These are phyloP conservation scores for Notarius quadriscutis DNA, from an alignment of 2,113 vertebrate species.

Conservation along the genomic window DNA sequence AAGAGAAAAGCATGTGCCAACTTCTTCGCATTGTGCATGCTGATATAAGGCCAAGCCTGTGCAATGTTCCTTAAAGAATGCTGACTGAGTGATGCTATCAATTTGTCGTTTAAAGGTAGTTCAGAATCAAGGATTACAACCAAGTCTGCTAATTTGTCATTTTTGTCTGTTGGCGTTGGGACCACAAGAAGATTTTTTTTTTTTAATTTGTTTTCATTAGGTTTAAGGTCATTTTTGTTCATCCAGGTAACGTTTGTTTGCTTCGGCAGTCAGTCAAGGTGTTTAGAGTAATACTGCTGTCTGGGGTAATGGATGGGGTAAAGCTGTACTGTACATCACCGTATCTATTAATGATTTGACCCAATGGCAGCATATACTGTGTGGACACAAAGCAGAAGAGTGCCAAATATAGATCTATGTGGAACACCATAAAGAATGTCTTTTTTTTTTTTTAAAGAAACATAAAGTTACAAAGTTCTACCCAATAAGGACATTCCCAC, in stretches of 20 bases:
- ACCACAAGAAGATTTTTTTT: not conserved
- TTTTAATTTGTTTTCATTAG: not conserved
- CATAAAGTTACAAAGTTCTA: not conserved
- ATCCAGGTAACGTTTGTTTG: not conserved
- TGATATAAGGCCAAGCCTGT: not conserved
- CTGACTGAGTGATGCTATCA: not conserved
- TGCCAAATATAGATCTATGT: not conserved
- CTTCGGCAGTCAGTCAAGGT: not conserved
- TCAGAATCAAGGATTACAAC: not conserved
- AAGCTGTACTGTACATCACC: not conserved
- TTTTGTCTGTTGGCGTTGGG: not conserved
- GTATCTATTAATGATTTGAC: not conserved
- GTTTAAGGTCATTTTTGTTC: not conserved
- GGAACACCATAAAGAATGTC: not conserved
- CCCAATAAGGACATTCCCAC: not conserved
- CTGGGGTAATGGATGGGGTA: not conserved
- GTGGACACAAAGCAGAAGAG: not conserved
- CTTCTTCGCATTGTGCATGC: not conserved
- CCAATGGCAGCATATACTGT: not conserved
- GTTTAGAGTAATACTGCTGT: conserved; percentile 1
- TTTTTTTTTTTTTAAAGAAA: not conserved
- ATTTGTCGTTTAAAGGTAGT: not conserved
- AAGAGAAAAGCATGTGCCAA: not conserved
- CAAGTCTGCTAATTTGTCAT: not conserved
- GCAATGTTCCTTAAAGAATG: not conserved